Evolutionary conservation across 2,113 vertebrate genomes (phyloP), one percentile per base, ranked within the genome.

Genomic region (Lampris megalopsis): DNA sequence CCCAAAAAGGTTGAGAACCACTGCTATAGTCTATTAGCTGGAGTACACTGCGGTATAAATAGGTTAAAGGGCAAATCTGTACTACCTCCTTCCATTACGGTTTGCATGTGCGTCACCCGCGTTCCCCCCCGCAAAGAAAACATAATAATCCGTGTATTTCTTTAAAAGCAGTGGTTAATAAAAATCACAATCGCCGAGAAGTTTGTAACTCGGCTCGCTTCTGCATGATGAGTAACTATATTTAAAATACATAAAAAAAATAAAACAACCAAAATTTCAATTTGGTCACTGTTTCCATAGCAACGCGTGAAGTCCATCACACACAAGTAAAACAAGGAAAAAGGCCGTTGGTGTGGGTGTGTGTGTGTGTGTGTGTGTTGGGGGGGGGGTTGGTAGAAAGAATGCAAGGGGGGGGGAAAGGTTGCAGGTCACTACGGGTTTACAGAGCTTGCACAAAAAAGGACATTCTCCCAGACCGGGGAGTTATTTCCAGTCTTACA

Each of bases 281-380:
- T 75, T 75, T 68, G 68, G 74, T 63, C 66, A 40, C 37, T 43
- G 85, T 88, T 84, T 58, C 59, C 58, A 60, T 36, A 38, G 77
- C 53, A 83, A 77, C 68, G 36, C 1, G 73, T 52, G 0, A 9
- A 75, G 50, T 68, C 70, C 59, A 68, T 69, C 68, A 73, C 4
- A 80, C 24, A 38, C 2, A 36, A 37, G 41, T 36, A 24, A 58
- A 11, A 61, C 41, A 64, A 45, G 71, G 72, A 68, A 64, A 70
- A 41, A 24, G 49, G 76, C 56, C 43, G 52, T 10, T 56, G 65
- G 24, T 62, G 36, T n/a, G 64, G 54, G 59, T 66, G 73, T 78
- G 66, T 76, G 47, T 11, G 45, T 36, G 36, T 37, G 66, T 61
- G n/a, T 11, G 45, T 36, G 36, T 37, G 66, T 61, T 56, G 2